These are phyloP conservation scores for Papilio glaucus DNA, from an alignment of 1,140 invertebrate genomes.

Conservation along the genomic window DNA sequence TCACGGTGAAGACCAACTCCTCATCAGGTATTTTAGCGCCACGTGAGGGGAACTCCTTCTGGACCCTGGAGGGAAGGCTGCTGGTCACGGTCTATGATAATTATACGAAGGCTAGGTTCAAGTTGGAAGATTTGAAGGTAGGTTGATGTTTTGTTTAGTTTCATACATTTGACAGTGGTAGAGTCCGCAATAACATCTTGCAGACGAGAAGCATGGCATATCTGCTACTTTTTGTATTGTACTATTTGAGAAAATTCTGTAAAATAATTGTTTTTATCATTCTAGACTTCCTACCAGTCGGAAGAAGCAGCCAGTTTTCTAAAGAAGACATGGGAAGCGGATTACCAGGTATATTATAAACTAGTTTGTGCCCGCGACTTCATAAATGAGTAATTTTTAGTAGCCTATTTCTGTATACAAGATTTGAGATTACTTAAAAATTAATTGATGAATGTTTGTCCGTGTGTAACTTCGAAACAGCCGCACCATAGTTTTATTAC, in stretches of 20 bases:
- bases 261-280: background rate
- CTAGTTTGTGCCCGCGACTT: too few species aligned
- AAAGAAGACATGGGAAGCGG: slow-evolving; percentile 58
- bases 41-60: slow-evolving; percentile 51
- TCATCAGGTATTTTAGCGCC: slow-evolving; percentile 54
- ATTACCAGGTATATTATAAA: slow-evolving; percentile 61
- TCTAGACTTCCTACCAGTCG: slow-evolving; percentile 44
- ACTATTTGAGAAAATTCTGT: background rate
- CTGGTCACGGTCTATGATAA: slow-evolving; percentile 56
- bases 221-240: too few species aligned
- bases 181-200: too few species aligned
- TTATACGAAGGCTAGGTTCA: slow-evolving; percentile 52
- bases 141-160: too few species aligned
- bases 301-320: slow-evolving; percentile 48
- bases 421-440: too few species aligned
- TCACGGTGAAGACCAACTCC: slow-evolving; percentile 60
- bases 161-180: background rate
- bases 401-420: too few species aligned
- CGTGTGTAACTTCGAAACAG: too few species aligned
- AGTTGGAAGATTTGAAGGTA: slow-evolving; percentile 62
- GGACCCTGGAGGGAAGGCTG: slow-evolving; percentile 59
- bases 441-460: too few species aligned
- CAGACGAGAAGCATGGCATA: too few species aligned
- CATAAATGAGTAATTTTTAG: too few species aligned
- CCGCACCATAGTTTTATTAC: too few species aligned